phyloP scores from a whole-genome alignment of 2,113 vertebrate genomes.

The Gallinago undulata region DNA sequence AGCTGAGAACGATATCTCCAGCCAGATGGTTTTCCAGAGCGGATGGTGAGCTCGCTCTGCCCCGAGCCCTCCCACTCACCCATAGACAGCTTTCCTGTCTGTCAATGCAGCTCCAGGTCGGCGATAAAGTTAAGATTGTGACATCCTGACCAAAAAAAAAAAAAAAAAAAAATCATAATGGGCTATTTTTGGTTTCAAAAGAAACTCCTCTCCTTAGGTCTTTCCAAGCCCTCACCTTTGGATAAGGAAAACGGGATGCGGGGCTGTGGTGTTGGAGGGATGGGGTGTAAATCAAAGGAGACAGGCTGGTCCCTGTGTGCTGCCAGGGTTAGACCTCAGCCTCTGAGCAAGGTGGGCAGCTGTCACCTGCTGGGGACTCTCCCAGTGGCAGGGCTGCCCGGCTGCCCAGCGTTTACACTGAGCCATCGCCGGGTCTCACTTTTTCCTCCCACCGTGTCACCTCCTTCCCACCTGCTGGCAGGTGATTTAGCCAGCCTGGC shows the following conservation, averaged over 20 bases:
- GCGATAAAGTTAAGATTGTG: background rate
- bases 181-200: conserved; percentile 48
- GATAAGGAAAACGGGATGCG: conserved; percentile 57
- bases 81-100: background rate
- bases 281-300: conserved; percentile 14
- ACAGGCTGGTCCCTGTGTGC: conserved; percentile 5
- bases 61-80: background rate
- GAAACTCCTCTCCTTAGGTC: background rate
- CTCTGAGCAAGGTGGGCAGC: conserved; percentile 5
- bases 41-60: background rate
- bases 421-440: background rate
- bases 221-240: conserved; percentile 33
- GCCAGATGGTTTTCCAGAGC: background rate
- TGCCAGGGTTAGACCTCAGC: background rate
- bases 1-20: conserved; percentile 61
- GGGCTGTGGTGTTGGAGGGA: background rate
- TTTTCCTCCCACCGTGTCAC: conserved; percentile 56
- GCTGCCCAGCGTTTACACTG: background rate
- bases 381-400: background rate
- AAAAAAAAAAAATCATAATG: background rate
- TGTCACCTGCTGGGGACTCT: background rate
- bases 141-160: background rate
- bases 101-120: background rate
- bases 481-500: conserved; percentile 57
- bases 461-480: conserved; percentile 60